Evolutionary conservation across 2,113 vertebrate genomes (phyloP).

Genomic region (Silurus asotus): DNA sequence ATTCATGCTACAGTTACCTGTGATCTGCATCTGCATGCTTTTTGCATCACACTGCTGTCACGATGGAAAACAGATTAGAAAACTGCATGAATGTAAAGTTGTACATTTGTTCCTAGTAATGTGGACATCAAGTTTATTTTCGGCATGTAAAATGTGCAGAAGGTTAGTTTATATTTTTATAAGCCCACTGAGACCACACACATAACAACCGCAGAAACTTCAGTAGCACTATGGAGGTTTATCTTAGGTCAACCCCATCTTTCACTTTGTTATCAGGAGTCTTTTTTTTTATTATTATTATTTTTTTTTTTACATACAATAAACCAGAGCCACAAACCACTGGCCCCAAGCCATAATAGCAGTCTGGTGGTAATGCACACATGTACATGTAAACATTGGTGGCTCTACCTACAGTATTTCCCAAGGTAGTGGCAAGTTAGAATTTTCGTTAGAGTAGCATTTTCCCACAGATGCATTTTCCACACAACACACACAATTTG

Average conservation of each 20-base stretch:
- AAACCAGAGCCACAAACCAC: slow-evolving; percentile 43
- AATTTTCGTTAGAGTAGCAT: slow-evolving; percentile 39
- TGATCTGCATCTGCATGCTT: background rate
- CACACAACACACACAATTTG: background rate
- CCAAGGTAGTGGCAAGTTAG: background rate
- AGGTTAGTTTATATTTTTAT: background rate
- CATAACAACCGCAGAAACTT: slow-evolving; percentile 22
- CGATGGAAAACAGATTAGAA: background rate
- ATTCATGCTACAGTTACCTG: background rate
- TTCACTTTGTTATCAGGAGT: slow-evolving; percentile 36
- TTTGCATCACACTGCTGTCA: background rate
- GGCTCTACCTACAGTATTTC: slow-evolving; percentile 4
- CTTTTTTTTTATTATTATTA: background rate
- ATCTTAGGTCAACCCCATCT: background rate
- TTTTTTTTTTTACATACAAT: slow-evolving; percentile 39
- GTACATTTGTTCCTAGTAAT: background rate
- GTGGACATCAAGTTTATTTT: background rate
- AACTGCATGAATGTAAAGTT: background rate
- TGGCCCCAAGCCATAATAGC: slow-evolving; percentile 38
- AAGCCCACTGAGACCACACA: background rate
- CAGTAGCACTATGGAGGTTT: background rate
- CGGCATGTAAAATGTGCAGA: background rate
- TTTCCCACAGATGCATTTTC: slow-evolving; percentile 49
- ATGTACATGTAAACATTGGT: slow-evolving; percentile 29
- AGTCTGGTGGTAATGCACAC: slow-evolving; percentile 15